Base-by-base conservation (phyloP, 92 coral and sea anemone species). In the Ricordea florida region DNA sequence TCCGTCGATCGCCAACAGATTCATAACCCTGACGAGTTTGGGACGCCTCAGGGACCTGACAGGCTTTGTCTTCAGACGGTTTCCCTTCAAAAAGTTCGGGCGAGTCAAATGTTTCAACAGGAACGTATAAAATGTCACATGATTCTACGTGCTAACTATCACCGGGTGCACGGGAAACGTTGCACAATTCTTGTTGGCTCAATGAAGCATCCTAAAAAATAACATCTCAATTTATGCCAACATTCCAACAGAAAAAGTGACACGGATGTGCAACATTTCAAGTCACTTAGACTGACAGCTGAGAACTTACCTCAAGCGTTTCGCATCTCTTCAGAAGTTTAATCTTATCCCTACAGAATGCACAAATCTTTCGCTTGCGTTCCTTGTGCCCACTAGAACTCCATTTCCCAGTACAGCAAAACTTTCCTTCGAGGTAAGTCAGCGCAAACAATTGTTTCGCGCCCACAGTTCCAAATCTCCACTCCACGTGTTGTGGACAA, bases 401-500 rank as follows among this genome's bases (percentile, higher is more conserved):
- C 62, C 57, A 22, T 35, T 20, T 62, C 33, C 81, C 62, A 5
- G 44, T 10, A 24, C 47, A 21, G 48, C 67, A 62, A 24, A n/a
- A 33, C 29, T 33, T 11, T 5, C 46, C 70, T 59, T 73, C 80
- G 15, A 30, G 13, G 18, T 52, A 49, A 5, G 53, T 42, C 1
- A 42, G 30, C 0, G 32, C 18, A 35, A 41, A 23, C 15, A 72
- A 7, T 24, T 57, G 10, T 13, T 58, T 72, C 23, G 24, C 23
- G 66, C 18, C 21, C 41, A 20, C 59, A 32, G 8, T 17, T 27
- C 11, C 71, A 13, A 24, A 37, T 1, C 69, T 57, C 69, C 69
- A 72, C 57, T 5, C 44, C 47, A 25, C 80, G 22, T 74, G 80
- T 23, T 36, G 71, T 16, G 60, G 71, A 27, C 80, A 74, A 33